phyloP scores from a whole-genome alignment of 2,888 invertebrate genomes.

The Torymus auratus region DNA sequence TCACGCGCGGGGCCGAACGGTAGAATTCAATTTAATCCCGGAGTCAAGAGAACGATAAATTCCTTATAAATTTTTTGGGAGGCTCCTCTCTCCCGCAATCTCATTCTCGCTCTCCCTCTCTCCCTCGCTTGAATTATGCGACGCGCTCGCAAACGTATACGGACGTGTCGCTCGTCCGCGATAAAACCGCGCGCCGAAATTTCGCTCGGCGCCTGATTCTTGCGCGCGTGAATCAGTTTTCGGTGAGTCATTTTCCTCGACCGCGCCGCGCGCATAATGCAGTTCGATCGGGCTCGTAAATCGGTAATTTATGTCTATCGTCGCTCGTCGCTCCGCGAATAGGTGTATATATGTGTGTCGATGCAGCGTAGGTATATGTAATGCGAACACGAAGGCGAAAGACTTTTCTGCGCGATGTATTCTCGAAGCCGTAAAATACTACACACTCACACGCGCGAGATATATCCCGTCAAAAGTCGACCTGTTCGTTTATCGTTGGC shows the following conservation, averaged over 20 bases:
- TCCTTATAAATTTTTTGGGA: slow-evolving; percentile 37
- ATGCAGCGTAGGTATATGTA: slow-evolving; percentile 24
- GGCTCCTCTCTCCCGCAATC: neutral
- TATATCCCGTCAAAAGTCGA: slow-evolving; percentile 39
- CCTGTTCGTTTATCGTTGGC: slow-evolving; percentile 37
- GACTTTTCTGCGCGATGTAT: slow-evolving; percentile 21
- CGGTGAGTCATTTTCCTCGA: slow-evolving; percentile 46
- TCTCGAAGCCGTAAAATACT: slow-evolving; percentile 24
- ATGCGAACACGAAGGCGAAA: slow-evolving; percentile 2
- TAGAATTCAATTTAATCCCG: slow-evolving; percentile 49
- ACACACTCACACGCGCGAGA: no score
- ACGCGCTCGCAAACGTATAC: slow-evolving; percentile 2
- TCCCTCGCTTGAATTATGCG: slow-evolving; percentile 17
- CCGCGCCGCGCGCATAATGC: neutral
- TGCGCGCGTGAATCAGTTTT: slow-evolving; percentile 20
- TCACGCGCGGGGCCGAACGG: neutral
- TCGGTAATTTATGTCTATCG: slow-evolving; percentile 57
- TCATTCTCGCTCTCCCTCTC: neutral
- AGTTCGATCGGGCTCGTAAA: slow-evolving; percentile 50
- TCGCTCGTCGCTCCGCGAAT: slow-evolving; percentile 34
- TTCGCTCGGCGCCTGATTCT: neutral
- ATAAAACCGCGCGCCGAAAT: slow-evolving; percentile 4
- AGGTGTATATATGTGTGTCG: slow-evolving; percentile 15
- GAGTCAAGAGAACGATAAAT: slow-evolving; percentile 46
- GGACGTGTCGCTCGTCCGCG: neutral